These are phyloP conservation scores for Ascidia mentula DNA, from an alignment of 23 tunicate species.

Conservation along the genomic window DNA sequence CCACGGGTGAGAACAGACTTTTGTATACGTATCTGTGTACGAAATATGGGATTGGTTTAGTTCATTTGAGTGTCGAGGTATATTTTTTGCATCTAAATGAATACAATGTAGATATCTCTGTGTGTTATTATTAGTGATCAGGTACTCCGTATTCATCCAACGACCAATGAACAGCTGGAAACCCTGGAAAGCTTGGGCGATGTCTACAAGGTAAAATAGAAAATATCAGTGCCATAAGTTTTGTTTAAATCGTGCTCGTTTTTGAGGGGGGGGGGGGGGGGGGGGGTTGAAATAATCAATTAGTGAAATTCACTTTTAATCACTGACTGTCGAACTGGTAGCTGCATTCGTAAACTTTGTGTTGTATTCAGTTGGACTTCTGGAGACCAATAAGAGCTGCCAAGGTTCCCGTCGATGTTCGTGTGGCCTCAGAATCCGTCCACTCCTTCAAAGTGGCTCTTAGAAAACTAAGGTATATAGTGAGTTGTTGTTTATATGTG, in stretches of 20 bases:
- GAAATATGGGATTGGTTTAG: not conserved
- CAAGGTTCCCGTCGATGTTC: not conserved
- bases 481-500: too few relatives aligned
- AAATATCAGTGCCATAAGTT: not conserved
- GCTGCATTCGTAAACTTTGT: not conserved
- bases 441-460: not conserved
- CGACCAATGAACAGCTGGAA: not conserved
- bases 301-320: too few relatives aligned
- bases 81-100: not conserved
- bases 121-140: not conserved
- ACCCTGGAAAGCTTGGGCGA: not conserved
- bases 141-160: not conserved
- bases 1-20: not conserved
- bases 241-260: not conserved
- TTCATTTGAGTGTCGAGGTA: not conserved
- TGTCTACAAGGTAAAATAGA: not conserved
- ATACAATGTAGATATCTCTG: not conserved
- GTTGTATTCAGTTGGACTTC: not conserved
- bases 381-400: not conserved
- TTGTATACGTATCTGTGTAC: not conserved
- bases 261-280: too few relatives aligned
- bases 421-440: not conserved
- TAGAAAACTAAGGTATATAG: not conserved
- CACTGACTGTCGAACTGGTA: not conserved
- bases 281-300: too few relatives aligned